phyloP scores from a whole-genome alignment of 64 coral and sea anemone genomes.

The Stichodactyla mertensii region DNA sequence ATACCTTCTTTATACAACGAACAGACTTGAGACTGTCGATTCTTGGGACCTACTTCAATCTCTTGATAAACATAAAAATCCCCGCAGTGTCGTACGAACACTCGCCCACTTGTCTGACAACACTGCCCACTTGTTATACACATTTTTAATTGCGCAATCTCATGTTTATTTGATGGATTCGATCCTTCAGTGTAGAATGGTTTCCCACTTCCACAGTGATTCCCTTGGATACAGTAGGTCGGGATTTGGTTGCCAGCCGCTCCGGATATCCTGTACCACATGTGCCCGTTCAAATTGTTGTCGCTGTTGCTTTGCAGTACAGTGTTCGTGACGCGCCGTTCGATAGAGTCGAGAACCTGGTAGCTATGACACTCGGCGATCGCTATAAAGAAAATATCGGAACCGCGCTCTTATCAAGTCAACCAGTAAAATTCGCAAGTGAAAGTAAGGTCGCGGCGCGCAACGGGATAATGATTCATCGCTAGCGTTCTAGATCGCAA shows the following conservation, averaged over 20 bases:
- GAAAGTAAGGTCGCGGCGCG: too few relatives aligned
- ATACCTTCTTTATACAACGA: slow-evolving; percentile 13
- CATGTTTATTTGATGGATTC: not conserved
- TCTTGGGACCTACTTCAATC: not conserved
- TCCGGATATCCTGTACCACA: slow-evolving; percentile 16
- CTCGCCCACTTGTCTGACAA: not conserved
- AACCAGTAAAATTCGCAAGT: too few relatives aligned
- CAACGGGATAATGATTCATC: too few relatives aligned
- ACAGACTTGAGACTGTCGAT: not conserved
- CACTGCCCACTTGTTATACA: not conserved
- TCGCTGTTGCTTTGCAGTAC: not conserved
- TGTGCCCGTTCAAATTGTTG: not conserved
- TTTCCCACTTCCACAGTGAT: not conserved
- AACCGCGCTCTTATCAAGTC: not conserved
- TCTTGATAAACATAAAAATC: not conserved
- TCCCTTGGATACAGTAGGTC: not conserved
- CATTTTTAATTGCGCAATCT: not conserved
- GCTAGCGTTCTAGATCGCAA: too few relatives aligned
- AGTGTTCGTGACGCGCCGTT: slow-evolving; percentile 5
- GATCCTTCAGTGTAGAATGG: not conserved
- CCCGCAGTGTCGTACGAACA: not conserved
- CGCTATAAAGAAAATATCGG: not conserved
- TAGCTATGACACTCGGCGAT: slow-evolving; percentile 22
- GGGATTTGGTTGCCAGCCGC: slow-evolving; percentile 12
- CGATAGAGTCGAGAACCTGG: not conserved